Percentiles rank a stretch among this genome's conserved stretches.
These are phyloP conservation scores for Aplochiton taeniatus DNA, from an alignment of 2,797 vertebrate species.

Conservation along the genomic window DNA sequence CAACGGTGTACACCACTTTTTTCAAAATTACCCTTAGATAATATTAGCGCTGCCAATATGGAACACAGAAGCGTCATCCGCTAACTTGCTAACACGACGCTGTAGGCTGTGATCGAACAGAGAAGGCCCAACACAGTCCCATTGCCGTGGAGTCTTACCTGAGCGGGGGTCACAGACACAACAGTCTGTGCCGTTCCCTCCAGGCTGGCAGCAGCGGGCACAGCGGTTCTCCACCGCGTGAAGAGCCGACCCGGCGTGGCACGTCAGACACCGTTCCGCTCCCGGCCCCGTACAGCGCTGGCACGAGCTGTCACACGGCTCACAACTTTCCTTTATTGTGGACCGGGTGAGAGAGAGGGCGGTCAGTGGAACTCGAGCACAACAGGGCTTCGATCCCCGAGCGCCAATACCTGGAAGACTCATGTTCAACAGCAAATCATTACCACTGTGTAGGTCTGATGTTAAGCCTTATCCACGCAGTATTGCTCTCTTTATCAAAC, in stretches of 20 bases:
- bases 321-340: slow-evolving; percentile 63
- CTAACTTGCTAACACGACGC: no score
- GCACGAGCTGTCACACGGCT: slow-evolving; percentile 75
- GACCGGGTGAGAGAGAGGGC: slow-evolving; percentile 13
- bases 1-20: no score
- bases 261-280: slow-evolving; percentile 74
- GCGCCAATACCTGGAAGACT: no score
- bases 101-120: background rate
- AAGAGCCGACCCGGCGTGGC: slow-evolving; percentile 68
- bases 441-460: no score
- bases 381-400: no score
- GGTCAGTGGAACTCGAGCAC: no score
- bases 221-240: slow-evolving; percentile 73
- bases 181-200: slow-evolving; percentile 64
- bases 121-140: background rate
- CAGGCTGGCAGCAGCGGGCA: slow-evolving; percentile 70
- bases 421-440: no score
- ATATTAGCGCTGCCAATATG: no score
- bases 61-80: no score
- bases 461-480: no score
- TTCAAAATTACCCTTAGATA: no score
- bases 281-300: slow-evolving; percentile 73
- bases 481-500: no score
- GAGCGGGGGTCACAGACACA: slow-evolving; percentile 76
- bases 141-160: slow-evolving; percentile 56